Base-by-base conservation (phyloP, 37 sponge, comb jelly and placozoan genomes). In the Spongilla lacustris region DNA sequence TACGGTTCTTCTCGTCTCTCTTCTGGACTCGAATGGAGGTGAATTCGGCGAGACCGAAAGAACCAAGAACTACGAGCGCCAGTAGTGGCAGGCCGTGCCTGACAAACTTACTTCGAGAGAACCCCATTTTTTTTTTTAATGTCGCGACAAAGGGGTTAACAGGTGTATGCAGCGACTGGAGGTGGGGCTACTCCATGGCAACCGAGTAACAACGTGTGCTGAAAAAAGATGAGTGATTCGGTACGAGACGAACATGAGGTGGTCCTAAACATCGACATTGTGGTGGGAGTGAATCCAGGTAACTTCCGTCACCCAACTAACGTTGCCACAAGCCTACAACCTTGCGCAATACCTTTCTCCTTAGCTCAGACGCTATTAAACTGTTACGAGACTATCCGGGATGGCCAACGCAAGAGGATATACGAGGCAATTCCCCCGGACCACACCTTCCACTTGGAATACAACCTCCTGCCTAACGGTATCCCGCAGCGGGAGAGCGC, bases 381-480 rank as follows among this genome's bases (percentile, higher is more conserved):
- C 13, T 86, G 70, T 50, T 48, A 80, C 31, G 90, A 93, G 72
- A 79, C 83, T 25, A 8, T 80, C 22, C 83, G 93, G 11, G 89
- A 90, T 36, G 84, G 81, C 0, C 73, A 91, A 70, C 84, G 80
- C 13, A 93, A 93, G 73, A 58, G 89, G 48, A 84, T 91, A 25
- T 88, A 93, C 58, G 96, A 96, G 73, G 58, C 88, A 37, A 84
- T 82, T 36, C 38, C 70, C 0, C 88, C 97, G 0, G 68, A 78
- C 36, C 89, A 90, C 69, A 80, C 89, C 83, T 97, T 92, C 73
- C 97, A 94, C 68, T 27, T 91, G 26, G 89, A 94, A 73, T 97
- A 97, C 81, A 85, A 89, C 73, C 92, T 91, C 30, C 76, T 92
- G 19, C 97, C 97, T 22, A 49, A 50, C 76, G 70, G 30, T 13